Conservation (phyloP, 2,888 invertebrate species). For the Catocala nupta region DNA sequence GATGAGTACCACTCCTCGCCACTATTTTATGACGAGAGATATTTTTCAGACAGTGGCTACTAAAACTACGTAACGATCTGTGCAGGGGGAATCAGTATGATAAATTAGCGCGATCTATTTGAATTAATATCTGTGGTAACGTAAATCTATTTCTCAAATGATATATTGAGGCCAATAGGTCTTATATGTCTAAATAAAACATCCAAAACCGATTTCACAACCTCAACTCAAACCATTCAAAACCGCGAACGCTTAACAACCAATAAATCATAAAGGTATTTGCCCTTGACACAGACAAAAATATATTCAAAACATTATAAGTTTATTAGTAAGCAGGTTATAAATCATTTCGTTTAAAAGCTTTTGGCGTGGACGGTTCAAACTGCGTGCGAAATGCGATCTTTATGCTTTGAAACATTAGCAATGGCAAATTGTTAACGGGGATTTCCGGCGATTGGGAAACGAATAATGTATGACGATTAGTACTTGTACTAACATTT, state of each 20-base stretch:
- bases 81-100: too few relatives aligned
- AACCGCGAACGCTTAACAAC: conserved; percentile 1
- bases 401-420: not conserved
- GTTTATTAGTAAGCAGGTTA: conserved; percentile 1
- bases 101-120: too few relatives aligned
- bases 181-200: not conserved
- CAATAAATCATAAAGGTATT: conserved; percentile 5
- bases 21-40: too few relatives aligned
- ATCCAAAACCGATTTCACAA: not conserved
- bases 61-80: too few relatives aligned
- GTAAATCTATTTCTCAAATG: too few relatives aligned
- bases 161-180: not conserved
- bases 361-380: conserved; percentile 2
- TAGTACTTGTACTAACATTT: too few relatives aligned
- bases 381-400: conserved; percentile 3
- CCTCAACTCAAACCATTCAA: conserved; percentile 1
- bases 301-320: conserved; percentile 5
- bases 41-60: too few relatives aligned
- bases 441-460: not conserved
- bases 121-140: too few relatives aligned
- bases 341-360: conserved; percentile 9
- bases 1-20: too few relatives aligned
- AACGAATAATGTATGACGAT: not conserved
- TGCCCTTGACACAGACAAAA: conserved; percentile 4
- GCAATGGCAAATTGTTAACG: not conserved